These are phyloP conservation scores for Heteromormyrus szaboi DNA, from an alignment of 2,797 vertebrate genomes.

Conservation along the genomic window DNA sequence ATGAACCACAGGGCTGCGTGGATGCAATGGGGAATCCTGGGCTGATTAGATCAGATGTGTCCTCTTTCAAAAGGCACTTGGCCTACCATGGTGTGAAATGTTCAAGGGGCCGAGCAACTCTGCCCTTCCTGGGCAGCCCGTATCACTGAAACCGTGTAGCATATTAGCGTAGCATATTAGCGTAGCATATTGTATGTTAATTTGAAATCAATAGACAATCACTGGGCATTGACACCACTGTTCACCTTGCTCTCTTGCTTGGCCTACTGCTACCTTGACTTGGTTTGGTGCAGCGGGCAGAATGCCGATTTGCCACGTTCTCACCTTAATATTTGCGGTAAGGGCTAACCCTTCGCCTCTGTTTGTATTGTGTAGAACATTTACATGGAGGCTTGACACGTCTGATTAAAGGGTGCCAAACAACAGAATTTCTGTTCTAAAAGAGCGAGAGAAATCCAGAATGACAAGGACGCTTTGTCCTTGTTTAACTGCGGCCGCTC, in stretches of 20 bases:
- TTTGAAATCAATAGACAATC: neutral
- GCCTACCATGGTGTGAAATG: neutral
- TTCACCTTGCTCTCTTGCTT: neutral
- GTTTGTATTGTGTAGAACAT: slow-evolving; percentile 30
- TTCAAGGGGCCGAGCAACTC: neutral
- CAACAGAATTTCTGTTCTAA: neutral
- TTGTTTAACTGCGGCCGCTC: neutral
- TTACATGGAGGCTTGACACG: neutral
- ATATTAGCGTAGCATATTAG: neutral
- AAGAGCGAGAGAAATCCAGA: neutral
- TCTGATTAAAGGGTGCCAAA: neutral
- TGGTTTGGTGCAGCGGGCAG: neutral
- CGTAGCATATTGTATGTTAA: neutral
- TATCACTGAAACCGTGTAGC: neutral
- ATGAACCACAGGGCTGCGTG: neutral
- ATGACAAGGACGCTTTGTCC: slow-evolving; percentile 3
- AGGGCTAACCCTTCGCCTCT: slow-evolving; percentile 45
- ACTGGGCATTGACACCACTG: neutral
- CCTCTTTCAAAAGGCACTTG: neutral
- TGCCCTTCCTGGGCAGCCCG: neutral
- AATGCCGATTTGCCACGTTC: slow-evolving; percentile 2
- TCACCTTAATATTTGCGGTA: slow-evolving; percentile 50
- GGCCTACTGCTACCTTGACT: neutral
- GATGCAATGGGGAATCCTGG: neutral
- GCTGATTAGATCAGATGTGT: neutral